Evolutionary conservation across 2,797 vertebrate species (phyloP), one percentile per base, ranked within the genome.

Genomic region (Echeneis naucrates): DNA sequence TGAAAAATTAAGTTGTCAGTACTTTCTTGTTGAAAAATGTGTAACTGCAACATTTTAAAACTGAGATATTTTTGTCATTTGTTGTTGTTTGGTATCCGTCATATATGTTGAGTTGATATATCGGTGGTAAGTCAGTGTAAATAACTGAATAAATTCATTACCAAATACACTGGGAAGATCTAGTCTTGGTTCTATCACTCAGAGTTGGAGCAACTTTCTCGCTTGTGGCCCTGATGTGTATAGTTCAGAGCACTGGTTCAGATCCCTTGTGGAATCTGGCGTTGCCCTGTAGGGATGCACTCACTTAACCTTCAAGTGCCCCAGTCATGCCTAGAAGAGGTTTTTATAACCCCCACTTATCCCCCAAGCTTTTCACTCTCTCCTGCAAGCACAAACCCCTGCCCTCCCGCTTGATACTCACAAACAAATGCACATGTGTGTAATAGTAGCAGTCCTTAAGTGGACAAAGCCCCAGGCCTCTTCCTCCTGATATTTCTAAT

Each of bases 261-360:
- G 70, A 55, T 87, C 84, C 77, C 80, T n/a, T 27, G 82, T 77
- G 80, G 75, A 56, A 73, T 86, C 79, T 72, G 64, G 57, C 38
- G 61, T 76, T 79, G 67, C 24, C 72, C 78, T 86, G 69, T 52
- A 80, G 72, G 79, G 72, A 83, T 77, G 38, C 63, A 66, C 67
- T 78, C 88, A 84, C 89, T 92, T 89, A 90, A 93, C 89, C 87
- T 91, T 91, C 82, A 87, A 54, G 61, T 78, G 78, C 57, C 81
- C 52, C 37, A n/a, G 81, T 86, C 76, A 72, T 68, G 78, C 85
- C 79, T 54, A 16, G 64, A 84, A 82, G 78, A 82, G 66, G n/a
- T 47, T 75, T 89, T 85, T 44, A 73, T 74, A 76, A 79, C 66
- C 76, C 57, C 42, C 40, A 12, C 63, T 68, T 30, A 38, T 38